These are phyloP conservation scores for Oceanodroma tethys DNA, from an alignment of 2,113 vertebrate genomes.

Conservation along the genomic window DNA sequence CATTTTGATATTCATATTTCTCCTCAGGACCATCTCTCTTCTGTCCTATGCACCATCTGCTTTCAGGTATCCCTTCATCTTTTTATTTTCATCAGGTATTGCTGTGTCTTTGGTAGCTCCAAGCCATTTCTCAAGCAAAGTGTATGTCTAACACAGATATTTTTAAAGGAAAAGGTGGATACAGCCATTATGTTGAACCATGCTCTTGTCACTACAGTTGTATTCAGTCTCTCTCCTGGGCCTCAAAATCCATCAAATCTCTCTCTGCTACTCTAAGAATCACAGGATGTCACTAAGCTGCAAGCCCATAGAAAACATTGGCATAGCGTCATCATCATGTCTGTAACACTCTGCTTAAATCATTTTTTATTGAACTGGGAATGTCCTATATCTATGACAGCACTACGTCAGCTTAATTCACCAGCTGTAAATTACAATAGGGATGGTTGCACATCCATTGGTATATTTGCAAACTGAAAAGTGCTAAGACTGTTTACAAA, in stretches of 20 bases:
- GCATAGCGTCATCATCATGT: not conserved
- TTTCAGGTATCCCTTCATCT: not conserved
- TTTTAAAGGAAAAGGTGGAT: not conserved
- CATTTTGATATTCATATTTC: not conserved
- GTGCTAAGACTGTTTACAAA: not conserved
- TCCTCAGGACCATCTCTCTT: not conserved
- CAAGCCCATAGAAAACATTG: not conserved
- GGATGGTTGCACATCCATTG: not conserved
- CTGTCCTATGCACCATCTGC: not conserved
- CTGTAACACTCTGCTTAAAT: not conserved
- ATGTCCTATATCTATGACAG: not conserved
- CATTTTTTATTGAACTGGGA: not conserved
- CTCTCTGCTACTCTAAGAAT: not conserved
- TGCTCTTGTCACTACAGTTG: not conserved
- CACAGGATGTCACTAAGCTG: not conserved
- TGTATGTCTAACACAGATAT: rapidly evolving
- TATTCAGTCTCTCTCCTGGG: not conserved
- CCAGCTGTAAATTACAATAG: not conserved
- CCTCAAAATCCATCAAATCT: not conserved
- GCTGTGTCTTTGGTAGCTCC: not conserved
- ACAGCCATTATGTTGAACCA: not conserved
- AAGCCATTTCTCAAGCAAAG: not conserved
- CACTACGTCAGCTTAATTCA: not conserved
- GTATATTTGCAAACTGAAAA: not conserved
- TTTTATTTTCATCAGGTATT: not conserved